Evolutionary conservation across 1,140 invertebrate genomes (phyloP).

Genomic region (Adoxophyes honmai): DNA sequence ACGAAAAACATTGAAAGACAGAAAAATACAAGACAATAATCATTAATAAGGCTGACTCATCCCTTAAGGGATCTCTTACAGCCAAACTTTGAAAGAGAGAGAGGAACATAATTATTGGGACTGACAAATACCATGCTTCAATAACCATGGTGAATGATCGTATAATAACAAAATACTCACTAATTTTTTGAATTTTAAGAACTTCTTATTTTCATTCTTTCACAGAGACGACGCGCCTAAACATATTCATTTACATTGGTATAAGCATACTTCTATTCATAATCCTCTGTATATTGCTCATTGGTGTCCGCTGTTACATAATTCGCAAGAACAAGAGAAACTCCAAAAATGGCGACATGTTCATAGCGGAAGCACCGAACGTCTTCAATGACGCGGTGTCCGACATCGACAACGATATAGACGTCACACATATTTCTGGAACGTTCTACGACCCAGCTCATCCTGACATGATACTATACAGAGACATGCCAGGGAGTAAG

Average conservation of each 20-base stretch:
- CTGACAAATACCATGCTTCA: no score
- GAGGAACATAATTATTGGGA: no score
- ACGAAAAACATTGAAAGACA: no score
- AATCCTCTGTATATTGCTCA: conserved; percentile 34
- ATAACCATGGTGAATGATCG: no score
- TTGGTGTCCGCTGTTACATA: conserved; percentile 51
- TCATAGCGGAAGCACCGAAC: conserved; percentile 69
- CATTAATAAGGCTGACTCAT: no score
- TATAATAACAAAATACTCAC: no score
- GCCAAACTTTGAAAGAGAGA: no score
- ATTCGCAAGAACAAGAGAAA: conserved; percentile 37
- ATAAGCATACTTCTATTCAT: conserved; percentile 46
- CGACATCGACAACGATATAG: conserved; percentile 71
- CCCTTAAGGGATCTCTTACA: no score
- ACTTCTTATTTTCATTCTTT: not conserved
- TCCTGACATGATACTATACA: conserved; percentile 72
- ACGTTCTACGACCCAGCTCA: conserved; percentile 71
- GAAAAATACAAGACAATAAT: no score
- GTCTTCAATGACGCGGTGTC: conserved; percentile 70
- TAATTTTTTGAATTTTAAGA: no score
- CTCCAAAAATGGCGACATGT: conserved; percentile 72
- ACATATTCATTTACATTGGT: conserved; percentile 53
- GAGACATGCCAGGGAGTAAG: conserved; percentile 52
- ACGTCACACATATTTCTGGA: conserved; percentile 68
- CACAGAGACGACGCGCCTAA: not conserved